phyloP scores from a whole-genome alignment of 2,888 invertebrate genomes.

The Macrosoma leucophasiata region DNA sequence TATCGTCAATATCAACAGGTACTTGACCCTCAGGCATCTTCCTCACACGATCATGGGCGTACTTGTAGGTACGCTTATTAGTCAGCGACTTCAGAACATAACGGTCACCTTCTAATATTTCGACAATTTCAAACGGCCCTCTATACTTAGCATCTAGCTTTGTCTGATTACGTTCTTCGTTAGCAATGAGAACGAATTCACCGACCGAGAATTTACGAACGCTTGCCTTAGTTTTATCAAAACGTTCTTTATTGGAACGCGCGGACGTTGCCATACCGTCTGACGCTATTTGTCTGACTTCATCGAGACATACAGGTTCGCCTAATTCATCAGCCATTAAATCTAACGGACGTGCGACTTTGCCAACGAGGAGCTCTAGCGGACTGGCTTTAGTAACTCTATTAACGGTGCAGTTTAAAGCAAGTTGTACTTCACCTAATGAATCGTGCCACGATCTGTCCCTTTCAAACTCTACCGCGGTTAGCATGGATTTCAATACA shows the following conservation, averaged over 20 bases:
- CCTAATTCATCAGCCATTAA: too few species aligned
- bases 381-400: constrained; percentile 29
- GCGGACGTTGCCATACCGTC: too few species aligned
- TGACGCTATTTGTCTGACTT: too few species aligned
- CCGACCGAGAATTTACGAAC: too few species aligned
- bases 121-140: constrained; percentile 10
- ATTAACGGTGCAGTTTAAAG: constrained; percentile 27
- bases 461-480: constrained; percentile 17
- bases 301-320: too few species aligned
- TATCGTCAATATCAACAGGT: constrained; percentile 4
- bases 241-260: too few species aligned
- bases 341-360: constrained; percentile 17
- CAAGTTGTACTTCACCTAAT: constrained; percentile 28
- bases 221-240: too few species aligned
- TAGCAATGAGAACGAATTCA: too few species aligned
- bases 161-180: constrained; percentile 12
- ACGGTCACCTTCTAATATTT: constrained; percentile 11
- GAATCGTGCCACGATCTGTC: constrained; percentile 29
- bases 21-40: constrained; percentile 7
- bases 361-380: constrained; percentile 29
- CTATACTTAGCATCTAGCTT: constrained; percentile 11
- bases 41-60: constrained; percentile 7
- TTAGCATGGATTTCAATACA: constrained; percentile 15
- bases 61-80: constrained; percentile 9
- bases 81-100: constrained; percentile 3